Conservation (phyloP, 2,888 invertebrate genomes). For the Trisateles emortualis region DNA sequence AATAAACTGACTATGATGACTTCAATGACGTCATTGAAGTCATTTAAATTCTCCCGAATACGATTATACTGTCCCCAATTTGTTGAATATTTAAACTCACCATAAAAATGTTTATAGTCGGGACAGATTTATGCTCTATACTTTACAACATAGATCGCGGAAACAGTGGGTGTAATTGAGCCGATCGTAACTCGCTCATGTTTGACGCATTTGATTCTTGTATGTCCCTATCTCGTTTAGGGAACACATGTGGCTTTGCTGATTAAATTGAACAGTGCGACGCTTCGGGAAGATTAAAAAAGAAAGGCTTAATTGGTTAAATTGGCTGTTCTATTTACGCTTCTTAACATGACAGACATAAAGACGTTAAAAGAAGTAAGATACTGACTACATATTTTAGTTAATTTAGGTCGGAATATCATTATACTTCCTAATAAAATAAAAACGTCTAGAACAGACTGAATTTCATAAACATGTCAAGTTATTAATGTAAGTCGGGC, state of each 20-base stretch:
- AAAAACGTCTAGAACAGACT: conserved; percentile 18
- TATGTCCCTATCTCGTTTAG: conserved; percentile 23
- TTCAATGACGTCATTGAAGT: background rate
- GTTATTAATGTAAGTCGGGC: conserved; percentile 52
- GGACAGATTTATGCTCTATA: conserved; percentile 12
- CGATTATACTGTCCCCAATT: conserved; percentile 9
- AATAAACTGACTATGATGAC: background rate
- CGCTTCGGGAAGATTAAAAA: conserved; percentile 10
- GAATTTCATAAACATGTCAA: conserved; percentile 40
- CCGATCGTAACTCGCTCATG: conserved; percentile 32
- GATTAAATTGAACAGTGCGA: conserved; percentile 36
- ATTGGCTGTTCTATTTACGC: background rate
- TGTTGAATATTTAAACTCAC: conserved; percentile 11
- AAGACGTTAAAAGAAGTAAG: too few relatives aligned
- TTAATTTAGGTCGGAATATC: conserved; percentile 9
- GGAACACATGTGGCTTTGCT: conserved; percentile 17
- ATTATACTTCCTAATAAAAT: conserved; percentile 4
- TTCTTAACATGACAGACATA: background rate
- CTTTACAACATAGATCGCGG: conserved; percentile 23
- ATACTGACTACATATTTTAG: conserved; percentile 2
- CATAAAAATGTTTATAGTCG: conserved; percentile 25
- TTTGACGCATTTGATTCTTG: conserved; percentile 10
- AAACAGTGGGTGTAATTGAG: conserved; percentile 53
- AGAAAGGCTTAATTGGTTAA: background rate
- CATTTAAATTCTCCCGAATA: background rate